phyloP scores from a whole-genome alignment of 2,797 vertebrate species.

The Myotis vivesi region DNA sequence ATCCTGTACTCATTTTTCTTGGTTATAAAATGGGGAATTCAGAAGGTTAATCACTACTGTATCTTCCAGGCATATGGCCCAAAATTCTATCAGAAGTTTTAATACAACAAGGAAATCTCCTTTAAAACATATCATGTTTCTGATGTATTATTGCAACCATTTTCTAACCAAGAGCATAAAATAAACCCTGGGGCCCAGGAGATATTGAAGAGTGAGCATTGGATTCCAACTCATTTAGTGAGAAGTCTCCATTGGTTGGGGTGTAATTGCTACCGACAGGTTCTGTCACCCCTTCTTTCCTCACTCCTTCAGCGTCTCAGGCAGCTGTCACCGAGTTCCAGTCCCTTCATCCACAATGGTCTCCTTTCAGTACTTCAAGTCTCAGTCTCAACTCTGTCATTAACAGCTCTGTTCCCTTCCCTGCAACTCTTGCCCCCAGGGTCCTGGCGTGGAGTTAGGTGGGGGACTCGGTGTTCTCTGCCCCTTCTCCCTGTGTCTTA shows the following conservation, averaged over 20 bases:
- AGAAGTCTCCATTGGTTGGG: background rate
- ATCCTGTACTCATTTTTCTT: constrained; percentile 30
- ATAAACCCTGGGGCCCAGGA: background rate
- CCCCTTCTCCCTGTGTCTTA: background rate
- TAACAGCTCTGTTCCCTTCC: background rate
- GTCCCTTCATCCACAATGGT: background rate
- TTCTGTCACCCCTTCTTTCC: background rate
- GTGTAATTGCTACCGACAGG: background rate
- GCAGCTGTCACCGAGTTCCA: background rate
- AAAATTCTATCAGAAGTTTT: background rate
- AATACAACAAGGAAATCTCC: constrained; percentile 44
- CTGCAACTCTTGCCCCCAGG: background rate
- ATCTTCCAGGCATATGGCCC: background rate
- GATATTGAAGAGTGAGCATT: background rate
- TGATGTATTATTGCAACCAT: constrained; percentile 37
- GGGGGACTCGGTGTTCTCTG: background rate
- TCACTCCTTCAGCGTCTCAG: background rate
- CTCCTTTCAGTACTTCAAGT: background rate
- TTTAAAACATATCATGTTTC: constrained; percentile 56
- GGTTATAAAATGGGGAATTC: constrained; percentile 30
- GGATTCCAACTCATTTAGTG: background rate
- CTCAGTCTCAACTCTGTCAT: background rate
- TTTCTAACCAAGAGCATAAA: constrained; percentile 53
- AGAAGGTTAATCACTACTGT: background rate
- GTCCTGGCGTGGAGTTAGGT: background rate